These are phyloP conservation scores for Tenthredo mesomela DNA, from an alignment of 2,888 invertebrate species.

Conservation along the genomic window DNA sequence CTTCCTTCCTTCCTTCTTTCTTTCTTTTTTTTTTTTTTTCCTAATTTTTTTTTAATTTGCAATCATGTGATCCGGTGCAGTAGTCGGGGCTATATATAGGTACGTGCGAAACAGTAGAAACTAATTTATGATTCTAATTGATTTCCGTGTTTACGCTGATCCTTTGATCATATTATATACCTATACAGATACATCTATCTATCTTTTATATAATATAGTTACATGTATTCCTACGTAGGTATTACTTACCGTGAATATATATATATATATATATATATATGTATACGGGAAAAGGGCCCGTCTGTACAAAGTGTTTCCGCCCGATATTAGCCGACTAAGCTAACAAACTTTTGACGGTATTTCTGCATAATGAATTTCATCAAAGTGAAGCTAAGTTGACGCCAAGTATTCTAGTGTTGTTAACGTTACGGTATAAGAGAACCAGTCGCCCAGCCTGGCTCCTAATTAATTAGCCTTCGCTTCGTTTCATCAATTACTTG, in stretches of 20 bases:
- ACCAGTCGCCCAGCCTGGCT: conserved; percentile 40
- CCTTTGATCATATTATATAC: not conserved
- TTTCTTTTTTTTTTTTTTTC: not conserved
- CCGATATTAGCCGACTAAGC: conserved; percentile 45
- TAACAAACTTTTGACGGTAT: conserved; percentile 50
- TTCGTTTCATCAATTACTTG: conserved; percentile 52
- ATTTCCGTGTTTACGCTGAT: not conserved
- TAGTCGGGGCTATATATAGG: not conserved
- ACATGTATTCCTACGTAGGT: not conserved
- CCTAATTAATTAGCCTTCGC: conserved; percentile 51
- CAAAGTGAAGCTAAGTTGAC: conserved; percentile 51
- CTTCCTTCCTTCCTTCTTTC: not conserved
- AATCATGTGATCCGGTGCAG: not conserved
- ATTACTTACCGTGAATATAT: not conserved
- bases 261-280: not conserved
- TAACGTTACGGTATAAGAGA: conserved; percentile 21
- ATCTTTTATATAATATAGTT: not conserved
- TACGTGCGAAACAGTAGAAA: not conserved
- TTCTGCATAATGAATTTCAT: conserved; percentile 52
- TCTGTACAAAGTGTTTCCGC: conserved; percentile 19
- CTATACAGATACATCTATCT: not conserved
- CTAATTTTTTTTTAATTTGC: not conserved
- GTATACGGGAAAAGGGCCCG: not conserved
- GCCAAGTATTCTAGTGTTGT: conserved; percentile 48
- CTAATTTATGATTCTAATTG: not conserved